phyloP scores from a whole-genome alignment of 1,140 invertebrate genomes.

The Ruditapes philippinarum region DNA sequence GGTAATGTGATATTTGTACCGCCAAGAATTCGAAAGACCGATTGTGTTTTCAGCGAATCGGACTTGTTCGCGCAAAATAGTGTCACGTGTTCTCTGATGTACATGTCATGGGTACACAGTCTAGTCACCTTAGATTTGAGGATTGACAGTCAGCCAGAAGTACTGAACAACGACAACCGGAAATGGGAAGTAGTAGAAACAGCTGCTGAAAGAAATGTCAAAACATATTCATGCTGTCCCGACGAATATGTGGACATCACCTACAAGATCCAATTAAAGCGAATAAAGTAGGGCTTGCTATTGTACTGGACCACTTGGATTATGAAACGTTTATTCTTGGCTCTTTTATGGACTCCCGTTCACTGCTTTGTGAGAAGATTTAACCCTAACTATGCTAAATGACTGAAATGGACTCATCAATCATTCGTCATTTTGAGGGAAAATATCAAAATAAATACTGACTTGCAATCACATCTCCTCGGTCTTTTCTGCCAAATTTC shows the following conservation, averaged over 20 bases:
- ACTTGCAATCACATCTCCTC: too few relatives aligned
- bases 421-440: too few relatives aligned
- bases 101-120: neutral
- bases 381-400: too few relatives aligned
- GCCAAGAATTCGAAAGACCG: neutral
- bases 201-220: neutral
- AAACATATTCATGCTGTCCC: neutral
- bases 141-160: neutral
- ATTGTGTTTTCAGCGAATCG: neutral
- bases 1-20: neutral
- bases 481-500: too few relatives aligned
- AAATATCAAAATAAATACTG: too few relatives aligned
- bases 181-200: neutral
- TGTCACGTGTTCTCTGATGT: neutral
- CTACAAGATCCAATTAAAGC: neutral
- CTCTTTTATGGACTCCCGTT: too few relatives aligned
- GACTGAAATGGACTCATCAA: too few relatives aligned
- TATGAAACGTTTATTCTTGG: too few relatives aligned
- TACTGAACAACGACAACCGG: neutral
- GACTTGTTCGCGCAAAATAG: neutral
- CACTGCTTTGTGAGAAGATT: too few relatives aligned
- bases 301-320: too few relatives aligned
- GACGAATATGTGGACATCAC: neutral
- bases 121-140: neutral
- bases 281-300: neutral